Conservation (phyloP, 2,888 invertebrate genomes). For the Xestobium rufovillosum region DNA sequence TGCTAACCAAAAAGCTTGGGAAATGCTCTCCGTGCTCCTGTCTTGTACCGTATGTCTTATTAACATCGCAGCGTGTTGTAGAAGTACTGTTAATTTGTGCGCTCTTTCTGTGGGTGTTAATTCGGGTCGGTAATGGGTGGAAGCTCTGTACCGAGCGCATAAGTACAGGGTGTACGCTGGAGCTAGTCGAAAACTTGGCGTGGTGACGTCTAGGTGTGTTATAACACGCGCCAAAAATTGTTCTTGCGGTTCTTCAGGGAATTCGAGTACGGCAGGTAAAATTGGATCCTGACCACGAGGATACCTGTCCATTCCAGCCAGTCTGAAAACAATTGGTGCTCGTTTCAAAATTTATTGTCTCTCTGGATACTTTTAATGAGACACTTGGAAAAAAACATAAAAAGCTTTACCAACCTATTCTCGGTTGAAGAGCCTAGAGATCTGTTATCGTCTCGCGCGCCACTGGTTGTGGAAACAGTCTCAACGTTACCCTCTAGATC, state of each 20-base stretch:
- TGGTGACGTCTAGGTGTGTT: constrained; percentile 79
- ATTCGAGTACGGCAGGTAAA: constrained; percentile 89
- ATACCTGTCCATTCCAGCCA: constrained; percentile 46
- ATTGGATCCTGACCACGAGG: constrained; percentile 78
- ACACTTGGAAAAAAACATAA: background rate
- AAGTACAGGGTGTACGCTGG: constrained; percentile 96
- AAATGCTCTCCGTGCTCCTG: constrained; percentile 76
- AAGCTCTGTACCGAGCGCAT: constrained; percentile 87
- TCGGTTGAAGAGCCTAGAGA: constrained; percentile 66
- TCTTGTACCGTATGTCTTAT: constrained; percentile 58
- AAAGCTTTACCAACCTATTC: constrained; percentile 55
- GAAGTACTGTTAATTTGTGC: constrained; percentile 79
- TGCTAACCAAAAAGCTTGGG: constrained; percentile 93
- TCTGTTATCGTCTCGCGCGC: constrained; percentile 58
- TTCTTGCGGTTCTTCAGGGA: constrained; percentile 91
- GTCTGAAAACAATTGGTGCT: too few relatives aligned
- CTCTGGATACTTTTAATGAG: too few relatives aligned
- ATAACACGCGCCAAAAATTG: constrained; percentile 84
- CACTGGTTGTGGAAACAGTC: constrained; percentile 80
- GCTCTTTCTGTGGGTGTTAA: constrained; percentile 87
- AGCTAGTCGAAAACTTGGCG: constrained; percentile 88
- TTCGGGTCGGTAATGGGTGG: constrained; percentile 90
- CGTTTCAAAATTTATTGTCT: too few relatives aligned
- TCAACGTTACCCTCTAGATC: constrained; percentile 89
- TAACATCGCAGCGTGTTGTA: constrained; percentile 84